Evolutionary conservation across 2,888 invertebrate genomes (phyloP).

Genomic region (Athrips mouffetella): DNA sequence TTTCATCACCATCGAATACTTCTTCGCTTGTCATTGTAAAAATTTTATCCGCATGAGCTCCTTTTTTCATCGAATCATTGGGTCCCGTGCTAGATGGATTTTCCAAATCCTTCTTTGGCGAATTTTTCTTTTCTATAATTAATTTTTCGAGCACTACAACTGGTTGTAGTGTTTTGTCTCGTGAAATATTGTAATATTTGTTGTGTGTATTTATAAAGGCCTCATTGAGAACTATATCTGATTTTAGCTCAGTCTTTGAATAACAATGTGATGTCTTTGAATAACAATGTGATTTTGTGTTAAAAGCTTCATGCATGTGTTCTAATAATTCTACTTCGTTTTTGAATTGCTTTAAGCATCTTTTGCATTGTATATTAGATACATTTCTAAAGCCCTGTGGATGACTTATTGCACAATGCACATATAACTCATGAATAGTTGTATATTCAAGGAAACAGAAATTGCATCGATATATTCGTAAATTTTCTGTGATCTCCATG

Average conservation of each 20-base stretch:
- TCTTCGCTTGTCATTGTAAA: not conserved
- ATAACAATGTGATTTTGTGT: not conserved
- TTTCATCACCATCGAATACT: not conserved
- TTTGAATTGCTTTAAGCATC: not conserved
- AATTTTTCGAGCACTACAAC: too few species aligned
- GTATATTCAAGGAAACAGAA: too few species aligned
- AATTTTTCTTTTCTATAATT: not conserved
- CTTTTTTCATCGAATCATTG: too few species aligned
- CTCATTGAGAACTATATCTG: too few species aligned
- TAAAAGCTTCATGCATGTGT: not conserved
- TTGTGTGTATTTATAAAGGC: too few species aligned
- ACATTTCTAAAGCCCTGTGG: too few species aligned
- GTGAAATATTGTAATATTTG: too few species aligned
- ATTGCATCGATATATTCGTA: too few species aligned
- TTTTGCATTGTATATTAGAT: constrained; percentile 1
- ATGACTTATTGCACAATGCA: not conserved
- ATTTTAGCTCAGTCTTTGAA: not conserved
- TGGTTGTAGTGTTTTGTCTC: too few species aligned
- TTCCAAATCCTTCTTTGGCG: not conserved
- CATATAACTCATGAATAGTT: too few species aligned
- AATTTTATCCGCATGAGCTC: not conserved
- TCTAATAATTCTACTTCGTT: not conserved
- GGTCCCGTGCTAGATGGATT: too few species aligned
- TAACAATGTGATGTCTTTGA: too few species aligned
- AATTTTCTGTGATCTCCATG: not conserved